phyloP scores from a whole-genome alignment of 2,888 invertebrate genomes.

The Hesperia comma region DNA sequence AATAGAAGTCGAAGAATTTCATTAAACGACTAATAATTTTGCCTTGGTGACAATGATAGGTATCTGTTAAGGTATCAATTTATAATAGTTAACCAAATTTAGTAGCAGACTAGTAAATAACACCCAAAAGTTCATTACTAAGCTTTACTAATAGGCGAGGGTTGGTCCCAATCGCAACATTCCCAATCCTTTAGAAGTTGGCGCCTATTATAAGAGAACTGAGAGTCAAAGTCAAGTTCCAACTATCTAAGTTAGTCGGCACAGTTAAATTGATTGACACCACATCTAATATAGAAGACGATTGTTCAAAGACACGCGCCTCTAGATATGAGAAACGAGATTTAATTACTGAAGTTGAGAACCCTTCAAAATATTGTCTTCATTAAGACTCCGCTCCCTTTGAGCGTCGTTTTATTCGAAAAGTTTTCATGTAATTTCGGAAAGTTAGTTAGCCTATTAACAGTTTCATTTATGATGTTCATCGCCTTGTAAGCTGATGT shows the following conservation, averaged over 20 bases:
- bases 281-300: conserved; percentile 60
- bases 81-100: neutral
- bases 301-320: conserved; percentile 55
- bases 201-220: conserved; percentile 27
- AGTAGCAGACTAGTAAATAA: conserved; percentile 18
- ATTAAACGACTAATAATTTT: neutral
- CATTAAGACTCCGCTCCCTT: conserved; percentile 71
- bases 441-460: conserved; percentile 74
- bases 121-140: conserved; percentile 22
- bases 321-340: conserved; percentile 63
- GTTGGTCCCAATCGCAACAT: conserved; percentile 24
- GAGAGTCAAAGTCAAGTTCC: conserved; percentile 24
- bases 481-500: conserved; percentile 49
- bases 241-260: conserved; percentile 38
- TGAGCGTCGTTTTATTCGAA: conserved; percentile 78
- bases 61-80: neutral
- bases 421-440: conserved; percentile 74
- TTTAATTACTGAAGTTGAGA: conserved; percentile 73
- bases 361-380: conserved; percentile 76
- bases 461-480: conserved; percentile 60
- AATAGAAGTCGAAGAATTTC: neutral
- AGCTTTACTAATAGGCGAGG: conserved; percentile 16
- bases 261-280: conserved; percentile 59
- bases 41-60: neutral
- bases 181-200: conserved; percentile 18